Conservation (phyloP, 1,140 invertebrate species). For the Pemphigus obesinymphae region DNA sequence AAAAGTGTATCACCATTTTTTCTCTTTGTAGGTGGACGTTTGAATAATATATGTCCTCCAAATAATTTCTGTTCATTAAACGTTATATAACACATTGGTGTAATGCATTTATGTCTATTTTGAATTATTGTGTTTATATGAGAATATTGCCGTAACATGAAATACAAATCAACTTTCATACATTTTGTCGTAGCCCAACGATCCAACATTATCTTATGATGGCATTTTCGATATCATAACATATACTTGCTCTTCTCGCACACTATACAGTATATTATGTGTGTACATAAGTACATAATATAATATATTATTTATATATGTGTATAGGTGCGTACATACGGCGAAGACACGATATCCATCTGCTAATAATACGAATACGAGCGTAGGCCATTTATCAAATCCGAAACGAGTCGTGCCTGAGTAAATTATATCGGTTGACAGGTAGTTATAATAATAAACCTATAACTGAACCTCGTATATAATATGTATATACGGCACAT, state of each 20-base stretch:
- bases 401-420: conserved; percentile 36
- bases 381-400: conserved; percentile 36
- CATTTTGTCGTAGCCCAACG: no score
- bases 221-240: not conserved
- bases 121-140: no score
- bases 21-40: no score
- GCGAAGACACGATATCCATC: conserved; percentile 27
- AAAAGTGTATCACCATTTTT: no score
- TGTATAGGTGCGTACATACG: not conserved
- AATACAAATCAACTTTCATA: no score
- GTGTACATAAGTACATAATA: not conserved
- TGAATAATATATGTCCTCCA: no score
- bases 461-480: conserved; percentile 11
- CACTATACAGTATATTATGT: not conserved
- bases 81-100: no score
- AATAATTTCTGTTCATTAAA: no score
- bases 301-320: not conserved
- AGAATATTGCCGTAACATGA: no score
- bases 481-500: not conserved
- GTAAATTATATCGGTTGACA: conserved; percentile 37
- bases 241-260: not conserved
- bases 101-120: no score
- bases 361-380: conserved; percentile 34
- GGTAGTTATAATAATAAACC: conserved; percentile 41
- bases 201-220: not conserved